Percentiles rank a stretch among this genome's conserved stretches.
These are phyloP conservation scores for Iguana delicatissima DNA, from an alignment of 2,797 vertebrate species.

Conservation along the genomic window DNA sequence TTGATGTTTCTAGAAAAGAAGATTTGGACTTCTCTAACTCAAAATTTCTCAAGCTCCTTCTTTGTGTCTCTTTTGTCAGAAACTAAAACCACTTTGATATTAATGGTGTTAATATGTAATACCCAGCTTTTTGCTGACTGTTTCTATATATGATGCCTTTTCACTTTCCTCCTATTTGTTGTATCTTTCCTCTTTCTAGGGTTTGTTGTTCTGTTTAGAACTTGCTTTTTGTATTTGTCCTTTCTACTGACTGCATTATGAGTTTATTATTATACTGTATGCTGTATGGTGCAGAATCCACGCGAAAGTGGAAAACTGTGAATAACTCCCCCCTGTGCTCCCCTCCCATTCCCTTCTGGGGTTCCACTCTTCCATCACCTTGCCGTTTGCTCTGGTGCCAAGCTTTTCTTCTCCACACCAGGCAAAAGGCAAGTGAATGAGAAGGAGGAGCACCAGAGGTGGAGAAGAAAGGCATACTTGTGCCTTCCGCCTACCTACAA, in stretches of 20 bases:
- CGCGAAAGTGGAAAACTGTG: no score
- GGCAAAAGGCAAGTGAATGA: no score
- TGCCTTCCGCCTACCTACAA: no score
- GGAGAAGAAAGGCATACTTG: no score
- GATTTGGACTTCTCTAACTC: neutral
- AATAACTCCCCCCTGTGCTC: no score
- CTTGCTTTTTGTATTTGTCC: neutral
- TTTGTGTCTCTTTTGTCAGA: neutral
- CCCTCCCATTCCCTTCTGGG: no score
- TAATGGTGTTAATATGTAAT: neutral
- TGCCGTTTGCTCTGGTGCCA: no score
- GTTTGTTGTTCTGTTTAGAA: neutral
- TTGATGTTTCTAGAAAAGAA: neutral
- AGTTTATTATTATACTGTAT: neutral
- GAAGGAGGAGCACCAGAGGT: no score
- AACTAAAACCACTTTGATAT: neutral
- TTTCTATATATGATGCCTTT: neutral
- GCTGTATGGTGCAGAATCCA: no score
- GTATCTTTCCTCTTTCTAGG: neutral
- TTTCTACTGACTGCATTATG: neutral
- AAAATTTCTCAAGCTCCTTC: neutral
- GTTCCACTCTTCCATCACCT: no score
- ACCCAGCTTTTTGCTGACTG: neutral
- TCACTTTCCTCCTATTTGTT: neutral
- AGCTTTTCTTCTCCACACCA: no score